Percentiles rank a stretch among this genome's conserved stretches.
Conservation (phyloP, 92 coral and sea anemone species). For the Nematostella vectensis region DNA sequence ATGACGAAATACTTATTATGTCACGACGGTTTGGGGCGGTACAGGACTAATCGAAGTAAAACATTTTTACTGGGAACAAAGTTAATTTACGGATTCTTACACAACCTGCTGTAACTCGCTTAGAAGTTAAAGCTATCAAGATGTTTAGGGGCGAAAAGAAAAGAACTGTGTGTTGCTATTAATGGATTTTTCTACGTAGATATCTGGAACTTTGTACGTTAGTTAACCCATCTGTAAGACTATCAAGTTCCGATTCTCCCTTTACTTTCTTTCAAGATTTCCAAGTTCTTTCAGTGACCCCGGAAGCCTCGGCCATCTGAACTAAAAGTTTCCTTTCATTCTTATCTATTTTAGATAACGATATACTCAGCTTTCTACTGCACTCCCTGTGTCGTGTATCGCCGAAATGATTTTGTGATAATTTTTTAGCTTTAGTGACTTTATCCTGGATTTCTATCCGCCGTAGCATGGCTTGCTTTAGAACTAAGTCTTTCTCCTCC, state of each 20-base stretch:
- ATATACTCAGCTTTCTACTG: no score
- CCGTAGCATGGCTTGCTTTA: slow-evolving; percentile 23
- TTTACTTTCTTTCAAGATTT: slow-evolving; percentile 3
- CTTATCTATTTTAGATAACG: not conserved
- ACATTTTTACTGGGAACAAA: no score
- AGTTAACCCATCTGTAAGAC: not conserved
- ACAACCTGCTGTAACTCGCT: no score
- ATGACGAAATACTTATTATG: no score
- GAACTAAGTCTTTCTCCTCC: slow-evolving; percentile 6
- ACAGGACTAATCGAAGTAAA: no score
- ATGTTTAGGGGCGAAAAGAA: no score
- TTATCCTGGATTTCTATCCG: slow-evolving; percentile 29
- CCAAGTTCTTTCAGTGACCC: slow-evolving; percentile 7
- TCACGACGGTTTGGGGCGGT: no score
- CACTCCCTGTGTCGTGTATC: slow-evolving; percentile 2
- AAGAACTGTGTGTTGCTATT: no score
- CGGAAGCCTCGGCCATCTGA: not conserved
- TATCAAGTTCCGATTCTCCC: slow-evolving; percentile 3
- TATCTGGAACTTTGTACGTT: slow-evolving; percentile 16
- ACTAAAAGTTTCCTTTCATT: not conserved
- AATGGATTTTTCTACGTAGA: no score
- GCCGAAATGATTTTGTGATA: slow-evolving; percentile 35
- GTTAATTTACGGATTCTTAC: no score
- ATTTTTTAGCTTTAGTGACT: slow-evolving; percentile 14
- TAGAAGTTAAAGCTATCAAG: no score